Base-by-base conservation (phyloP, 2,888 invertebrate species). In the Choristoneura rosaceana region DNA sequence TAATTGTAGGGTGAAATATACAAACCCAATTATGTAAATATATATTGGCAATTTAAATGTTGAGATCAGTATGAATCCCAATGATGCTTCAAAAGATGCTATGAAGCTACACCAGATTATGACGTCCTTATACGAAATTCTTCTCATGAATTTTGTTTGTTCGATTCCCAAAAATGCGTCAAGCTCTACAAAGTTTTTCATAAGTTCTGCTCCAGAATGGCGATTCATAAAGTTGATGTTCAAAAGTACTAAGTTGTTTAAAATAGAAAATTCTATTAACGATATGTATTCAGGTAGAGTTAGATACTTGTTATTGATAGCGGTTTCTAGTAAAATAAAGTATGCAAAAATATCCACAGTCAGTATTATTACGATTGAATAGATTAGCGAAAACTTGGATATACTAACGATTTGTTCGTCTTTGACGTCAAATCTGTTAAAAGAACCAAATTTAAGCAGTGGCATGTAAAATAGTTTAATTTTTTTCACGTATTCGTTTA, bases 101-200 rank as follows among this genome's bases (percentile, higher is more conserved):
- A 86, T 74, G 0, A 78, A 47, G 8, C 76, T 2, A 7, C 76
- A 69, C 15, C 81, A 38, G 15, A 71, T 41, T 15, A 74, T 47
- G 15, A 78, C 86, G 0, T 78, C 74, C 34, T 74, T 82, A 0
- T 78, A 71, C 2, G 79, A 78, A 4, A 83, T 75, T 3, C 82
- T 74, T 77, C 92, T 84, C 85, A 92, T 85, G 59, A 89, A 89
- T 60, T 80, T 81, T 0, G 91, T 90, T 74, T 90, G 85, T n/a
- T 84, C 75, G 1, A 80, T 76, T 12, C 90, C 90, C 0, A 92
- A 76, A 50, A 86, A 80, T 9, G 75, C 50, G 74, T 92, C 92
- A 0, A 91, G 83, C 52, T 89, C 82, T 8, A 90, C 84, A 63
- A 78, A 80, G 41, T 78, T 76, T 9, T 81, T 76, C 2, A 91